Evolutionary conservation across 1,140 invertebrate genomes (phyloP).

Genomic region (Tyrophagus putrescentiae): DNA sequence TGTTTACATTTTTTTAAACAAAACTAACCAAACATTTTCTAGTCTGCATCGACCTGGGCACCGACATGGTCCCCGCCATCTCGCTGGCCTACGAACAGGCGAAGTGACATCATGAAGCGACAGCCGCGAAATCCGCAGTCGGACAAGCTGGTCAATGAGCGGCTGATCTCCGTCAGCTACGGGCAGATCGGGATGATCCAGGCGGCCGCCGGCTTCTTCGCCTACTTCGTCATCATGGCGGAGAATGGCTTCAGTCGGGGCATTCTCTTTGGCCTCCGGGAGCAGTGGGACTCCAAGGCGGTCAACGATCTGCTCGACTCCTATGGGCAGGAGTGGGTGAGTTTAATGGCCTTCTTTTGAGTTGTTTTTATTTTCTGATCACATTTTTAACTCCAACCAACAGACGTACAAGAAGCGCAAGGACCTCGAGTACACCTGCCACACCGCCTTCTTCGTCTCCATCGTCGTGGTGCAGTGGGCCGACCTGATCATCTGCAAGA

Average conservation of each 20-base stretch:
- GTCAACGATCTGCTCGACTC: slow-evolving; percentile 44
- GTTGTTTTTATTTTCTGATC: not conserved
- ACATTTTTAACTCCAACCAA: not conserved
- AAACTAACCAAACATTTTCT: too few relatives aligned
- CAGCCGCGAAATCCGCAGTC: slow-evolving; percentile 79
- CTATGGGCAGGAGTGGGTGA: slow-evolving; percentile 45
- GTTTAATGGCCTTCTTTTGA: not conserved
- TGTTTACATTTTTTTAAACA: too few relatives aligned
- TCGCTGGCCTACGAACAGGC: slow-evolving; percentile 95
- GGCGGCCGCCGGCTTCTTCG: slow-evolving; percentile 39
- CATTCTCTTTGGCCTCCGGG: slow-evolving; percentile 38
- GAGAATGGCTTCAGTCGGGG: slow-evolving; percentile 43
- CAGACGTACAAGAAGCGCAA: slow-evolving; percentile 56
- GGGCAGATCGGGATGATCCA: slow-evolving; percentile 42
- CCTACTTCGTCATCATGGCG: slow-evolving; percentile 45
- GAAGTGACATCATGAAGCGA: slow-evolving; percentile 86
- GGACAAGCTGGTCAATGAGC: slow-evolving; percentile 98
- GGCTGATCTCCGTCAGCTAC: slow-evolving; percentile 61
- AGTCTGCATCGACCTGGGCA: slow-evolving; percentile 97
- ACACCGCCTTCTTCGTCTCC: slow-evolving; percentile 94
- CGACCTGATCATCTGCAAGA: slow-evolving; percentile 96
- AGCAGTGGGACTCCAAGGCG: slow-evolving; percentile 41
- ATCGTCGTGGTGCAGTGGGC: slow-evolving; percentile 98
- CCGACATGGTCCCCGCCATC: slow-evolving; percentile 98
- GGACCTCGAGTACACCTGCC: slow-evolving; percentile 87